phyloP scores from a whole-genome alignment of 2,888 invertebrate species.

The Ariolimax columbianus region DNA sequence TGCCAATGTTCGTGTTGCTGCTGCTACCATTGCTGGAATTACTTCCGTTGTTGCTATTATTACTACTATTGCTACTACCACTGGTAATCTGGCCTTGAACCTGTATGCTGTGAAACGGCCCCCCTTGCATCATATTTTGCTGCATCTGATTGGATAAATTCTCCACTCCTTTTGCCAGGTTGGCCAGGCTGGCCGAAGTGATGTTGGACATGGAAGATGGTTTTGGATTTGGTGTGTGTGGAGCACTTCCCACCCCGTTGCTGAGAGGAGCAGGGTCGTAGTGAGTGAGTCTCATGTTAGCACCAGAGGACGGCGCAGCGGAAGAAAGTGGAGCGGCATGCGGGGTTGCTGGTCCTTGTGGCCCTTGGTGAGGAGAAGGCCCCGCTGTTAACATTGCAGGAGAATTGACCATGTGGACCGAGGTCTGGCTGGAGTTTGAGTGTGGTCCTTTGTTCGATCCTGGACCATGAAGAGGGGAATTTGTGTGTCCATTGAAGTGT shows the following conservation, averaged over 20 bases:
- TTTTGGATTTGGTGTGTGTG: constrained; percentile 57
- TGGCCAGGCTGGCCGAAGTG: constrained; percentile 77
- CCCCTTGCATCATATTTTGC: constrained; percentile 79
- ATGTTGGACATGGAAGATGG: constrained; percentile 74
- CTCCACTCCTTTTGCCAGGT: constrained; percentile 78
- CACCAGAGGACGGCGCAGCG: constrained; percentile 66
- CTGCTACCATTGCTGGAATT: not conserved
- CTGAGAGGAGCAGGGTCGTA: constrained; percentile 67
- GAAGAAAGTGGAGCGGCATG: constrained; percentile 37
- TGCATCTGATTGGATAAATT: constrained; percentile 78
- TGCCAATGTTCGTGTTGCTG: not conserved
- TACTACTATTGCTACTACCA: constrained; percentile 5
- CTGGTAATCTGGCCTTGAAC: constrained; percentile 72
- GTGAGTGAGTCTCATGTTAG: constrained; percentile 73
- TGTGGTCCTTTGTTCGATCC: constrained; percentile 72
- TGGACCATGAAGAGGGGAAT: constrained; percentile 71
- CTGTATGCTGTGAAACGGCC: constrained; percentile 78
- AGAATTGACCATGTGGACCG: constrained; percentile 65
- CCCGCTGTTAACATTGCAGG: constrained; percentile 67
- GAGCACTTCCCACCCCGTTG: constrained; percentile 53
- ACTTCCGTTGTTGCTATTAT: constrained; percentile 11
- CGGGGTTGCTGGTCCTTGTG: constrained; percentile 60
- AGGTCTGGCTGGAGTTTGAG: constrained; percentile 74
- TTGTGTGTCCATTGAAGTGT: constrained; percentile 58
- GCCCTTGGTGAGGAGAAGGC: constrained; percentile 58